Base-by-base conservation (phyloP, 2,113 vertebrate species). In the Gymnorhina tibicen region DNA sequence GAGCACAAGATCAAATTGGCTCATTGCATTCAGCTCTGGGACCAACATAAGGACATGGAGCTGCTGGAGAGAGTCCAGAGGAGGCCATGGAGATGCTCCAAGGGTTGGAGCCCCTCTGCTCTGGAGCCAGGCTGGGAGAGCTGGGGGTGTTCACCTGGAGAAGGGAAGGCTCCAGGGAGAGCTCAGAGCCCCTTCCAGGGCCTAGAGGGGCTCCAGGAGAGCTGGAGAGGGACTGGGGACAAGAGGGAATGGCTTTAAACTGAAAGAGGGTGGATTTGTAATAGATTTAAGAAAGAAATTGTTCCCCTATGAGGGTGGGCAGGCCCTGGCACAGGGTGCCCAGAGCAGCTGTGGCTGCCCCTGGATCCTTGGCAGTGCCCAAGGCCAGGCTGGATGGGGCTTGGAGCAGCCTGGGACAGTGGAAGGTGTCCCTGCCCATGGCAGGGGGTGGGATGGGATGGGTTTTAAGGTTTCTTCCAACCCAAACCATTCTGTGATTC, bases 241-340 rank as follows among this genome's bases (percentile, higher is more conserved):
- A 66, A 10, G 6, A 33, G 42, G 5, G 2, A 47, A 80, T 35
- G 60, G 30, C 26, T 67, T 79, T 35, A 15, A 28, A 74, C 14
- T 28, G 35, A 27, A 22, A 67, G 10, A 68, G 11, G 5, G 39
- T 53, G 26, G 18, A 74, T 55, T 68, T 68, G 11, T 53, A 42
- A 42, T 6, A 60, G 32, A 5, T 49, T 41, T 49, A 42, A 49
- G 27, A 22, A 41, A 9, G 7, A 3, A 80, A 42, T 30, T 55
- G 0, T 8, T 49, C 5, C 6, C 22, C 47, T 74, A 41, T 0
- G 0, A 80, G 68, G 46, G 13, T 42, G 68, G 10, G 6, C 1
- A 68, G 75, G 16, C 21, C 53, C 46, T 85, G 89, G 21, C 44
- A 14, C 74, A 73, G 59, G 55, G 9, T 53, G 75, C n/a, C 67